A percentile compares a stretch with the other conserved stretches of the same genome.
These are phyloP conservation scores for Falco naumanni DNA, from an alignment of 2,797 vertebrate genomes.

Conservation along the genomic window DNA sequence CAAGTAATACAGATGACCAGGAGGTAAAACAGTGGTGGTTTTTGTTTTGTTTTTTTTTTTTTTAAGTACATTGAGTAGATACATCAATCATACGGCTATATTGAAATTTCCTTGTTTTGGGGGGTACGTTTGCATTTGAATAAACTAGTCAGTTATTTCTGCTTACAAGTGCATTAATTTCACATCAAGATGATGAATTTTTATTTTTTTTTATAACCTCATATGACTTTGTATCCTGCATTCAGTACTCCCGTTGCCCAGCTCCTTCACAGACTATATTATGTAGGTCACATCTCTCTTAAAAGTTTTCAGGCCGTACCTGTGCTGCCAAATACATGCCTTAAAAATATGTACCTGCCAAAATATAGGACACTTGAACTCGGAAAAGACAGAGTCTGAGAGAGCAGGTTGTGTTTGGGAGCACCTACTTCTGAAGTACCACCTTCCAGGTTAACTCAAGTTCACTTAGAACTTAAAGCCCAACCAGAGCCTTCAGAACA, in stretches of 20 bases:
- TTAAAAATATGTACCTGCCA: not conserved
- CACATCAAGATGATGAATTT: not conserved
- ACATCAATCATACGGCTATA: not conserved
- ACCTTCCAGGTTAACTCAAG: not conserved
- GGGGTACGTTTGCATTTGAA: not conserved
- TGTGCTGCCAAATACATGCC: not conserved
- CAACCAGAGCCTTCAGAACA: not conserved
- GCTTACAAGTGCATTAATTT: not conserved
- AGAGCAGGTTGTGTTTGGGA: not conserved
- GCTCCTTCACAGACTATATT: not conserved
- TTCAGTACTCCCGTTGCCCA: not conserved
- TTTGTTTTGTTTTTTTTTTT: not conserved
- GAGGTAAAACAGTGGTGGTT: conserved; percentile 81
- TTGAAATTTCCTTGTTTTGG: not conserved
- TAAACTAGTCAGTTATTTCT: not conserved
- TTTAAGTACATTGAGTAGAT: fast-evolving
- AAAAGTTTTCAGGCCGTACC: not conserved
- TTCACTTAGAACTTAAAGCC: not conserved
- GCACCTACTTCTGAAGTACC: not conserved
- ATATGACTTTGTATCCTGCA: not conserved
- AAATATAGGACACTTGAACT: not conserved
- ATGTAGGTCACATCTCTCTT: not conserved
- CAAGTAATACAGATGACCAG: conserved; percentile 97
- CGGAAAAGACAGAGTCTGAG: not conserved
- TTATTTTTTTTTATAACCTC: not conserved